Evolutionary conservation across 2,888 invertebrate genomes (phyloP), one percentile per base, ranked within the genome.

Genomic region (Platycnemis pennipes): DNA sequence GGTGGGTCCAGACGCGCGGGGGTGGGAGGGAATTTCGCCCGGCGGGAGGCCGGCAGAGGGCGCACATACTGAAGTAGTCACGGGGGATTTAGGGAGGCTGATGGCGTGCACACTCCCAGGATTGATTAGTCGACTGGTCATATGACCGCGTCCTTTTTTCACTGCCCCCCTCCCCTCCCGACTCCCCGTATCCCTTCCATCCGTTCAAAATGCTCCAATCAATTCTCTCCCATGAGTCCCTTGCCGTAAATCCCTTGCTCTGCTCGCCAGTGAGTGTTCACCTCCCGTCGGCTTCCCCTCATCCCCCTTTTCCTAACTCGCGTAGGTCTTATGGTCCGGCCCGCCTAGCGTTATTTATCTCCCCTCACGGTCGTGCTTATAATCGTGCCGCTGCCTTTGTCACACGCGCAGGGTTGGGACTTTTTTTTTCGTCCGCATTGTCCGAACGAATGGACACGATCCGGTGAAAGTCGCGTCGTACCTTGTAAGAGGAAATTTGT

Each of bases 71-170:
- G 77, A 16, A 77, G 37, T 37, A 87, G 87, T 46, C 87, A 46
- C 87, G 45, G n/a, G 87, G 45, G 91, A 91, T 91, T 91, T 91
- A 69, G 63, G 44, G 22, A 91, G 63, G 45, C 46, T 46, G 45
- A 45, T 46, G 87, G 87, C n/a, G n/a, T n/a, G 37, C 77, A 77
- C 77, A 87, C 87, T 87, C 45, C 63, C 63, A 5, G 91, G 91
- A 91, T 91, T 91, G 91, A 91, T 91, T 91, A 44, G 63, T 91
- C 91, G 26, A 26, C 91, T 46, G 87, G 46, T 44, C 87, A 87
- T 87, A 46, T 45, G 91, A 89, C 37, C 53, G 89, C 53, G 63
- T 44, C 63, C 44, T 63, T 77, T 77, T 37, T 91, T 91, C 69
- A 91, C 45, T 63, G 91, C 77, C 13, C 19, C 49, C 37, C 26